Conservation (phyloP, 2,797 vertebrate genomes). For the Tiaroga cobitis region DNA sequence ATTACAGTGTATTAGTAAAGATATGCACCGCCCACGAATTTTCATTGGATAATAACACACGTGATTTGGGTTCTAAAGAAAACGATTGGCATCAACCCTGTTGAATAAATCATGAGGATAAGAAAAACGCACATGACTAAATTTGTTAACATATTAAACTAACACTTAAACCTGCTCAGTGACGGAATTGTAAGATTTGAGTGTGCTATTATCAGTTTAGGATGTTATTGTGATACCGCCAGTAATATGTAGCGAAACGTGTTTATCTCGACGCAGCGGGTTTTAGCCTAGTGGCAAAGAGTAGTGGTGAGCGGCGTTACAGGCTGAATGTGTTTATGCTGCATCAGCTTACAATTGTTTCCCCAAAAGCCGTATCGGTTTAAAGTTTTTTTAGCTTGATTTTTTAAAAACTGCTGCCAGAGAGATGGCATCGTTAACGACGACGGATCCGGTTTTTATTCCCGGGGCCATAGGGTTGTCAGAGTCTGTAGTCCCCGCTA, state of each 20-base stretch:
- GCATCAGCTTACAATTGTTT: constrained; percentile 45
- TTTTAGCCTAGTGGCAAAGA: constrained; percentile 17
- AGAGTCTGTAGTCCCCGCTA: constrained; percentile 85
- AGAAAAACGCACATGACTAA: constrained; percentile 22
- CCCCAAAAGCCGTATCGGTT: constrained; percentile 17
- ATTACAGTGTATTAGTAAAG: not conserved
- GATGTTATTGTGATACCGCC: not conserved
- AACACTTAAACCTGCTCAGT: not conserved
- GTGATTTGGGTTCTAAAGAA: not conserved
- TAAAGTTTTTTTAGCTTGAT: constrained; percentile 29
- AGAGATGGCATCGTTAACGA: constrained; percentile 82
- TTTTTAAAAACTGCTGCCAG: not conserved
- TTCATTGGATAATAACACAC: constrained; percentile 19
- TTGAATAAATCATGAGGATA: constrained; percentile 40
- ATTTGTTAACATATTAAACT: constrained; percentile 23
- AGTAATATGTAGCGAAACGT: constrained; percentile 14
- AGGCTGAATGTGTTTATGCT: constrained; percentile 39
- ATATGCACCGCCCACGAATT: constrained; percentile 1
- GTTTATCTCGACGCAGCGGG: constrained; percentile 9
- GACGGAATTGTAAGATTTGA: not conserved
- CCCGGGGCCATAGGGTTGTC: constrained; percentile 67
- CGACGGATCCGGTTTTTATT: constrained; percentile 78
- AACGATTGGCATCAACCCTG: constrained; percentile 8
- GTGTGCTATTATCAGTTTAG: not conserved
- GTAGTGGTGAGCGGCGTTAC: constrained; percentile 21